Conservation (phyloP, 1,140 invertebrate genomes). For the Diprion similis region DNA sequence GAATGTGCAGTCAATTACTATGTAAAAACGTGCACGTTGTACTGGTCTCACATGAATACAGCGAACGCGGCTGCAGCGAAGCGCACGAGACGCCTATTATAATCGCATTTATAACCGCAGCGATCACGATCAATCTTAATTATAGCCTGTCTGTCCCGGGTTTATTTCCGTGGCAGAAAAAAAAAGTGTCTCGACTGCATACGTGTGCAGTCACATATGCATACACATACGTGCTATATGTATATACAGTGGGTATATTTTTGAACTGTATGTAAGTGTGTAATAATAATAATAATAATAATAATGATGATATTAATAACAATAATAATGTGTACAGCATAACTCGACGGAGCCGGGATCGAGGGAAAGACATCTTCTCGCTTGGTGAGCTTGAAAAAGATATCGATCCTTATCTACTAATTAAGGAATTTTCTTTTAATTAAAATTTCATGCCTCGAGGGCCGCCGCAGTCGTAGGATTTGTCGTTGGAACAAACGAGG, state of each 20-base stretch:
- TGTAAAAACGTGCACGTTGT: too few relatives aligned
- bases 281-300: too few relatives aligned
- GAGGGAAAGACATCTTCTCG: not conserved
- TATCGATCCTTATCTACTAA: conserved; percentile 39
- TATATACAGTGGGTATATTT: too few relatives aligned
- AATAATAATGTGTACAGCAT: too few relatives aligned
- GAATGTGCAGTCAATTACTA: too few relatives aligned
- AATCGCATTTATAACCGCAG: conserved; percentile 35
- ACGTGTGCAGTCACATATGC: too few relatives aligned
- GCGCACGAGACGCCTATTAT: conserved; percentile 36
- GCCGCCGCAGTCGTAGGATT: not conserved
- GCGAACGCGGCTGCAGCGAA: not conserved
- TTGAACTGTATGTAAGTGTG: too few relatives aligned
- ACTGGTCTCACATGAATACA: not conserved
- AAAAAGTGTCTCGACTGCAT: not conserved
- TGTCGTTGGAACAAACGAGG: too few relatives aligned
- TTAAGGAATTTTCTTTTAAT: conserved; percentile 45
- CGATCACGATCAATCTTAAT: conserved; percentile 44
- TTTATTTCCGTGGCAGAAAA: not conserved
- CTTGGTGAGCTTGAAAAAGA: conserved; percentile 10
- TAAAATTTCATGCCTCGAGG: conserved; percentile 42
- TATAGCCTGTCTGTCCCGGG: conserved; percentile 17
- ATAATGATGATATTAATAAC: too few relatives aligned
- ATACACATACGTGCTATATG: too few relatives aligned
- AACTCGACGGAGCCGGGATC: too few relatives aligned